Conservation (phyloP, 2,113 vertebrate species). For the Ceuthmochares aereus region DNA sequence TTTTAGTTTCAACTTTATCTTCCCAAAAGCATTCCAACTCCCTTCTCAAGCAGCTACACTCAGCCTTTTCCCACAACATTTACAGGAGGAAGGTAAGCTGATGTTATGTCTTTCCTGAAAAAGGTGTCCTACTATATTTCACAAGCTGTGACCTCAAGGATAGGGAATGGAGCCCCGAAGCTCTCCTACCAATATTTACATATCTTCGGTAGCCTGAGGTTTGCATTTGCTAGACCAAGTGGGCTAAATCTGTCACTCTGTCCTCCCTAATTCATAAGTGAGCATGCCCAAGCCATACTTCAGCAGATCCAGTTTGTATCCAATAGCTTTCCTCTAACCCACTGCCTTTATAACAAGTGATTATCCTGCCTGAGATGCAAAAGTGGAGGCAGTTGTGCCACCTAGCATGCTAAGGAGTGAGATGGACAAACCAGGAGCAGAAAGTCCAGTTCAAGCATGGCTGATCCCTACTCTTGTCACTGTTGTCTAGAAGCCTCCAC, state of each 20-base stretch:
- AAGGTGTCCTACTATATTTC: neutral
- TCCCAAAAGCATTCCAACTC: neutral
- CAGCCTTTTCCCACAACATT: neutral
- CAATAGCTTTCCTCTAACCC: neutral
- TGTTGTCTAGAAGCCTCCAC: neutral
- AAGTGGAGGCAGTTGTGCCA: neutral
- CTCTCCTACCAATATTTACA: neutral
- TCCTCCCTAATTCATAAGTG: neutral
- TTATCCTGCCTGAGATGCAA: neutral
- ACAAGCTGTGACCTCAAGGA: neutral
- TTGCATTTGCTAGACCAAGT: neutral
- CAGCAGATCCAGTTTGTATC: neutral
- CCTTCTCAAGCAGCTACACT: neutral
- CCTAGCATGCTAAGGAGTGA: neutral
- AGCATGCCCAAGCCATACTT: neutral
- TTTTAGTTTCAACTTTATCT: neutral
- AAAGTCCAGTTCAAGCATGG: neutral
- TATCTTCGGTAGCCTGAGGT: neutral
- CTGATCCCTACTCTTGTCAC: neutral
- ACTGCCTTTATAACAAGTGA: neutral
- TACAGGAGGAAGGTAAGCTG: neutral
- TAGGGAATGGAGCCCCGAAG: neutral
- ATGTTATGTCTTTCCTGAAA: neutral
- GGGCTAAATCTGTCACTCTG: neutral
- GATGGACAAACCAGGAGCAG: neutral